Conservation (phyloP, 1,140 invertebrate genomes). For the Bombus picipes region DNA sequence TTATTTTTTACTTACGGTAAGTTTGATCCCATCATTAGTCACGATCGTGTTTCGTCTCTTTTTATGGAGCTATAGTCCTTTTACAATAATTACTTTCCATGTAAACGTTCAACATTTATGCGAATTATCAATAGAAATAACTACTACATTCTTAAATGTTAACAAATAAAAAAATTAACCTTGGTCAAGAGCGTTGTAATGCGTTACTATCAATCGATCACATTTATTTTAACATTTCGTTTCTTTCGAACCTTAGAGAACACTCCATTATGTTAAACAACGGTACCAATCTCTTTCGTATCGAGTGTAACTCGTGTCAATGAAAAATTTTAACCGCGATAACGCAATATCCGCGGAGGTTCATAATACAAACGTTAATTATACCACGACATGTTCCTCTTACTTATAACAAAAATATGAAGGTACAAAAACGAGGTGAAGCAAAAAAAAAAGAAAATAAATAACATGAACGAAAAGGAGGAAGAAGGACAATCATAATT, state of each 20-base stretch:
- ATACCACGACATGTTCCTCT: not conserved
- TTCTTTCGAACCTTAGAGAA: slow-evolving; percentile 16
- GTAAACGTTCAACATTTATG: not conserved
- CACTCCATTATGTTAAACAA: slow-evolving; percentile 34
- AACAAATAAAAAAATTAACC: not conserved
- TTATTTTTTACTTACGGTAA: not conserved
- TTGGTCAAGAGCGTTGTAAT: slow-evolving; percentile 23
- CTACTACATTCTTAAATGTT: no score
- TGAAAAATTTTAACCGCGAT: not conserved
- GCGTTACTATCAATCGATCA: not conserved
- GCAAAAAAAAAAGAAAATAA: not conserved
- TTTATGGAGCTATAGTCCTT: no score
- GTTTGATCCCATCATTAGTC: slow-evolving; percentile 26
- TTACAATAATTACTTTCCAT: not conserved
- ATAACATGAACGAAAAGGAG: not conserved
- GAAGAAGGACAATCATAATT: not conserved
- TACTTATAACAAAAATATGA: not conserved
- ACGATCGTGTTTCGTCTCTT: not conserved
- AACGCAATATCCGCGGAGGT: not conserved
- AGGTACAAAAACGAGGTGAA: not conserved
- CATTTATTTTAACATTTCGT: slow-evolving; percentile 7
- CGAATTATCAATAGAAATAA: no score
- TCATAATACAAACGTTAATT: not conserved
- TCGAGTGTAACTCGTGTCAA: not conserved
- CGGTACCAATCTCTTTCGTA: not conserved